Conservation (phyloP, 2,113 vertebrate genomes). For the Anhinga rufa region DNA sequence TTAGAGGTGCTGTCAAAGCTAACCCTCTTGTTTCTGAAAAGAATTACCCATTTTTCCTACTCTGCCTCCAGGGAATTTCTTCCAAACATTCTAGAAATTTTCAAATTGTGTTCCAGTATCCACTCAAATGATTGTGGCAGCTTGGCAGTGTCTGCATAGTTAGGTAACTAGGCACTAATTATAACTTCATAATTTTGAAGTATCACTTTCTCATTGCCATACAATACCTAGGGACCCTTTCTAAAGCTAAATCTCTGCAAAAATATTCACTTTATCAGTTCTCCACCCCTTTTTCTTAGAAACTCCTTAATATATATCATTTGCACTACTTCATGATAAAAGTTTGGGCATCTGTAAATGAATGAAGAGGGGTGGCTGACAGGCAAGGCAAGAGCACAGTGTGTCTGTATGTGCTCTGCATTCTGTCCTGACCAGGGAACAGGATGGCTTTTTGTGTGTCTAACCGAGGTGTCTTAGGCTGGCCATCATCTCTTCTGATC, state of each 20-base stretch:
- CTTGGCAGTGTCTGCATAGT: not conserved
- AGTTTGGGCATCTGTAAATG: not conserved
- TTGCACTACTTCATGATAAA: not conserved
- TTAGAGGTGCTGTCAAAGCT: not conserved
- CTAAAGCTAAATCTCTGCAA: not conserved
- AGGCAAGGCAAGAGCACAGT: not conserved
- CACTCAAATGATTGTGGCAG: not conserved
- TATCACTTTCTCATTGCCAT: not conserved
- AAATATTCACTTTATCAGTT: not conserved
- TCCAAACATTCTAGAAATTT: not conserved
- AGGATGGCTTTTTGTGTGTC: not conserved
- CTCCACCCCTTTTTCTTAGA: not conserved
- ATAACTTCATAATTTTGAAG: not conserved
- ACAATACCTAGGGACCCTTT: not conserved
- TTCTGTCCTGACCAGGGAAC: not conserved
- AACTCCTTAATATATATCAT: not conserved
- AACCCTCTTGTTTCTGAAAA: not conserved
- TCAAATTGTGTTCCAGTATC: not conserved
- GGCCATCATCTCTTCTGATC: not conserved
- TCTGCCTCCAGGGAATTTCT: not conserved
- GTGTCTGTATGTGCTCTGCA: not conserved
- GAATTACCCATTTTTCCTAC: not conserved
- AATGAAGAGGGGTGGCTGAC: not conserved
- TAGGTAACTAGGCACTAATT: not conserved
- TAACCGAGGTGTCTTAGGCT: not conserved